phyloP scores from a whole-genome alignment of 2,888 invertebrate species.

The Octonoba sinensis region DNA sequence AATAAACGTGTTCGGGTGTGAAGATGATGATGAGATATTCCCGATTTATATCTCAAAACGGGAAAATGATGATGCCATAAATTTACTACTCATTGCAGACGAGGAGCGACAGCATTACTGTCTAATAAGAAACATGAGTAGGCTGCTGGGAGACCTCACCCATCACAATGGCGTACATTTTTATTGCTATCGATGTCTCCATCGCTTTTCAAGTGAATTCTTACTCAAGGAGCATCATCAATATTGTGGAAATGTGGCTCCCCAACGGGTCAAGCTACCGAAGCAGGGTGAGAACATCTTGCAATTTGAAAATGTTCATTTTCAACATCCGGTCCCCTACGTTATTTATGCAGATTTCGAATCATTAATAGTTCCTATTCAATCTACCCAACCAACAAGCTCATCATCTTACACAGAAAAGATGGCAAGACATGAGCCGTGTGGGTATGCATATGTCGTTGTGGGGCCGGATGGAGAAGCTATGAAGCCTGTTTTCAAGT shows the following conservation, averaged over 20 bases:
- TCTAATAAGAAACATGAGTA: neutral
- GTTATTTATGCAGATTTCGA: constrained; percentile 4
- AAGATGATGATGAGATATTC: too few species aligned
- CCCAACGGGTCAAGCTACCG: neutral
- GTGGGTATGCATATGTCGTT: constrained; percentile 17
- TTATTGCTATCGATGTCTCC: constrained; percentile 3
- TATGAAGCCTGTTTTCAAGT: neutral
- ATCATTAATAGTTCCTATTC: neutral
- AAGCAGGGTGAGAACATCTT: neutral
- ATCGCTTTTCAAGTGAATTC: constrained; percentile 1
- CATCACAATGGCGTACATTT: neutral
- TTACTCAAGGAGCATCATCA: neutral
- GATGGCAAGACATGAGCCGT: neutral
- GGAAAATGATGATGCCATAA: too few species aligned
- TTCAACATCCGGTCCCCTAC: neutral
- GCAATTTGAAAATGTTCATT: neutral
- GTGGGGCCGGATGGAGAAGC: constrained; percentile 4
- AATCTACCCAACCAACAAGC: neutral
- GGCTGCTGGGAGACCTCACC: neutral
- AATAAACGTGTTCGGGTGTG: too few species aligned
- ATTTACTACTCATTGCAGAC: too few species aligned
- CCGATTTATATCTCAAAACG: too few species aligned
- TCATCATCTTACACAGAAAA: neutral
- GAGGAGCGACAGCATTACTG: neutral
- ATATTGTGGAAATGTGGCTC: neutral